phyloP scores from a whole-genome alignment of 2,888 invertebrate genomes.

The Tenthredo amoena region DNA sequence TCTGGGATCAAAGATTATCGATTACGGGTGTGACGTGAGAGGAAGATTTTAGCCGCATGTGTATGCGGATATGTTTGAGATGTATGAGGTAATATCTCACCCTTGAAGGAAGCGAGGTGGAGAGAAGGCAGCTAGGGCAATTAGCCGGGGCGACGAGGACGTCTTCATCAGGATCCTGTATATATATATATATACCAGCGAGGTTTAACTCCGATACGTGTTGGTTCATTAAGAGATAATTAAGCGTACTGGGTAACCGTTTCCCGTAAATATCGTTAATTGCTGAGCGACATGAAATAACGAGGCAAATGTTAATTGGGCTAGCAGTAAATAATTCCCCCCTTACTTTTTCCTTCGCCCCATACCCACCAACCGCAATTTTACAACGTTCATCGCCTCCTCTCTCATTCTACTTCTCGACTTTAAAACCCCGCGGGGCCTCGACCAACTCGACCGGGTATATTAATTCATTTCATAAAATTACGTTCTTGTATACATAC shows the following conservation, averaged over 20 bases:
- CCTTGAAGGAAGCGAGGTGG: not conserved
- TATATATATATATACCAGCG: not conserved
- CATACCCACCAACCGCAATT: not conserved
- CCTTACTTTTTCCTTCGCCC: not conserved
- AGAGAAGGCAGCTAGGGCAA: constrained; percentile 19
- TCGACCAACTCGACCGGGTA: no score
- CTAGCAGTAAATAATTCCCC: constrained; percentile 54
- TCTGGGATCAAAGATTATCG: not conserved
- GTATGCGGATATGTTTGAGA: no score
- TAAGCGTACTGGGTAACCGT: constrained; percentile 65
- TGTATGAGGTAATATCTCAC: not conserved
- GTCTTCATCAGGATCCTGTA: constrained; percentile 25
- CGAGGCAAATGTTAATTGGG: constrained; percentile 58
- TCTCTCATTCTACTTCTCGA: not conserved
- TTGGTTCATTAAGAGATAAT: constrained; percentile 70
- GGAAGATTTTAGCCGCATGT: no score
- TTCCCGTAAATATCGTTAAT: constrained; percentile 61
- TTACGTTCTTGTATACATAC: no score
- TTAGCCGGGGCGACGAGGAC: constrained; percentile 25
- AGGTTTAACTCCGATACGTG: constrained; percentile 54
- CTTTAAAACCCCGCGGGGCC: not conserved
- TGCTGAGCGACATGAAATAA: constrained; percentile 55
- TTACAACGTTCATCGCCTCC: constrained; percentile 4
- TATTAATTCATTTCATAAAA: no score
- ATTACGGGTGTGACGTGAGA: not conserved